Conservation (phyloP, 1,140 invertebrate species). For the Oryzaephilus surinamensis region DNA sequence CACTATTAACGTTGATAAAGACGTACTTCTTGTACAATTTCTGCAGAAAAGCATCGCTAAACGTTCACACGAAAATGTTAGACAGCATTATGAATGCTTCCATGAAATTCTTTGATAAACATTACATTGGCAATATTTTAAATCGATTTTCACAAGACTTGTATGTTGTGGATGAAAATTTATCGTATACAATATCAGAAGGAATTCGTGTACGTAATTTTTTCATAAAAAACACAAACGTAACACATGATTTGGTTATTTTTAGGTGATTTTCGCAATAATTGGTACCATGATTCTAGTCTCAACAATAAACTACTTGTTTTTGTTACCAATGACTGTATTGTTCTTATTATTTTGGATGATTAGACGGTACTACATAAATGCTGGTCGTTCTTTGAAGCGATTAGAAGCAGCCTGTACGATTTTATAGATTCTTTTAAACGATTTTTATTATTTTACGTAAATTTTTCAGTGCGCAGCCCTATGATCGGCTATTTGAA, state of each 20-base stretch:
- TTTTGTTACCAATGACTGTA: slow-evolving; percentile 13
- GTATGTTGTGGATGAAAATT: slow-evolving; percentile 51
- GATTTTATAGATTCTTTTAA: too few species aligned
- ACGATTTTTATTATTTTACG: not conserved
- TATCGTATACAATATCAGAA: slow-evolving; percentile 41
- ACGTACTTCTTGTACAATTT: slow-evolving; percentile 37
- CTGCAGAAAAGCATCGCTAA: slow-evolving; percentile 51
- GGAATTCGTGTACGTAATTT: slow-evolving; percentile 4
- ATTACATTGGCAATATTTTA: slow-evolving; percentile 41
- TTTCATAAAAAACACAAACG: not conserved
- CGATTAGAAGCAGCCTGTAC: slow-evolving; percentile 52
- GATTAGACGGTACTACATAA: slow-evolving; percentile 48
- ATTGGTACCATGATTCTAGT: slow-evolving; percentile 21
- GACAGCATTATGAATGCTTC: slow-evolving; percentile 45
- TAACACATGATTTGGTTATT: slow-evolving; percentile 1
- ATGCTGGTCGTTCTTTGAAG: slow-evolving; percentile 51
- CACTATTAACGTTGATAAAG: slow-evolving; percentile 16
- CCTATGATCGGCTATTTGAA: slow-evolving; percentile 73
- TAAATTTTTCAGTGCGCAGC: slow-evolving; percentile 32
- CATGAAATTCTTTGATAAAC: slow-evolving; percentile 55
- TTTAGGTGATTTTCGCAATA: slow-evolving; percentile 11
- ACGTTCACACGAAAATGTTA: slow-evolving; percentile 57
- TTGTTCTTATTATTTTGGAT: slow-evolving; percentile 38
- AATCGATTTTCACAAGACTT: slow-evolving; percentile 55
- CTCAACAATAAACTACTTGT: slow-evolving; percentile 15